phyloP scores from a whole-genome alignment of 2,797 vertebrate genomes.

The Leucoraja ocellata region DNA sequence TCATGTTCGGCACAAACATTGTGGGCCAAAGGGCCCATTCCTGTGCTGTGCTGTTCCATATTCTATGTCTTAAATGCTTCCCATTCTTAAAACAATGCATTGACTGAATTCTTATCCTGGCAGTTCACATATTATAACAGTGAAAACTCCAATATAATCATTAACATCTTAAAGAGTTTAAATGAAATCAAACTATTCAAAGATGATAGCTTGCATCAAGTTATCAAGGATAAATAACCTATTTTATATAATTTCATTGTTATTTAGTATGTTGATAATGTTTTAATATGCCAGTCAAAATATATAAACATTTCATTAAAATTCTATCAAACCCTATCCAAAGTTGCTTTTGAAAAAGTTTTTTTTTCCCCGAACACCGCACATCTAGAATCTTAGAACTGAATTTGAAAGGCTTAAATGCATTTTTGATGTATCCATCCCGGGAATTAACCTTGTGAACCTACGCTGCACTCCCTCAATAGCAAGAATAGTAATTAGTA shows the following conservation, averaged over 20 bases:
- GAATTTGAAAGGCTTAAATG: not conserved
- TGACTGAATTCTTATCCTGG: not conserved
- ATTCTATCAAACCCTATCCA: too few relatives aligned
- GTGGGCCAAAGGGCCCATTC: too few relatives aligned
- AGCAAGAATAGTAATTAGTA: too few relatives aligned
- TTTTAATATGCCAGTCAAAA: not conserved
- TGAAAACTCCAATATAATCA: not conserved
- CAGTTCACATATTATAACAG: not conserved
- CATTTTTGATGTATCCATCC: not conserved
- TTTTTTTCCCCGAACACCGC: not conserved
- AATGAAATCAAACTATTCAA: not conserved
- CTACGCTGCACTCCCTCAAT: too few relatives aligned
- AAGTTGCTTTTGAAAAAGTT: not conserved
- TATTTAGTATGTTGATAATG: not conserved
- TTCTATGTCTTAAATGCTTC: not conserved
- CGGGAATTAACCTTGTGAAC: too few relatives aligned
- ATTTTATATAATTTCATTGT: not conserved
- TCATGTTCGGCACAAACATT: too few relatives aligned
- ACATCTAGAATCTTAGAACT: not conserved
- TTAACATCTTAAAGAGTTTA: not conserved
- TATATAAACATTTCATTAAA: not conserved
- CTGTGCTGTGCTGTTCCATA: too few relatives aligned
- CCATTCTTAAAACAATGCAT: not conserved
- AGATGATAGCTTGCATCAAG: not conserved
- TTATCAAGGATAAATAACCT: not conserved